Base-by-base conservation (phyloP, 2,797 vertebrate genomes). In the Poecilia picta region DNA sequence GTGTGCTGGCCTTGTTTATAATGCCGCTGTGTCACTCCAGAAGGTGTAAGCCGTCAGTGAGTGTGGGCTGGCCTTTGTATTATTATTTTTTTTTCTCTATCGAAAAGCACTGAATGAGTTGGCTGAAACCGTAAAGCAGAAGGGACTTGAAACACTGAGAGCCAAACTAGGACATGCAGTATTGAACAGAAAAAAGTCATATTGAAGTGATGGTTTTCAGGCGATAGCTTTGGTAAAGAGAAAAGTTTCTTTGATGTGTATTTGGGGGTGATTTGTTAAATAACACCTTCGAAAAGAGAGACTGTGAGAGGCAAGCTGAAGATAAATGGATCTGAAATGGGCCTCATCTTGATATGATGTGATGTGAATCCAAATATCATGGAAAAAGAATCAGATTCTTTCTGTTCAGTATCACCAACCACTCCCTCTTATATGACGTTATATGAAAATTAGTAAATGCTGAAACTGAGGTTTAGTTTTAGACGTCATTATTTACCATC, bases 1-100 rank as follows among this genome's bases (percentile, higher is more conserved):
- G 83, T 85, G 83, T 8, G 7, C 75, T 51, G 79, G 82, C 82
- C 78, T 85, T 74, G 84, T 82, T 83, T 84, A 66, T 81, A 28
- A 85, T 75, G 88, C 86, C 86, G 80, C 85, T 81, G 84, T 87
- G 85, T 89, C 80, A 75, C 83, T 92, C 81, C 89, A 91, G 90
- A 89, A 93, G 89, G 91, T 93, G 90, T 84, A 78, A 88, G 84
- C 81, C 89, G 83, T 88, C 89, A 81, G 86, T 89, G 89, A 81
- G 89, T 87, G 91, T 88, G 88, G 90, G 88, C 81, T 71, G 88
- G 76, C 43, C 83, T 74, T 74, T 33, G 25, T 74, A 13, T 74
- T 3, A 1, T 18, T 23, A 66, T 16, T 28, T 7, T 12, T 70
- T 62, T 83, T 39, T 39, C 36, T 78, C 36, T 13, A 25, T 81